Evolutionary conservation across 2,888 invertebrate genomes (phyloP), one percentile per base, ranked within the genome.

Genomic region (Carpatolechia fugitivella): DNA sequence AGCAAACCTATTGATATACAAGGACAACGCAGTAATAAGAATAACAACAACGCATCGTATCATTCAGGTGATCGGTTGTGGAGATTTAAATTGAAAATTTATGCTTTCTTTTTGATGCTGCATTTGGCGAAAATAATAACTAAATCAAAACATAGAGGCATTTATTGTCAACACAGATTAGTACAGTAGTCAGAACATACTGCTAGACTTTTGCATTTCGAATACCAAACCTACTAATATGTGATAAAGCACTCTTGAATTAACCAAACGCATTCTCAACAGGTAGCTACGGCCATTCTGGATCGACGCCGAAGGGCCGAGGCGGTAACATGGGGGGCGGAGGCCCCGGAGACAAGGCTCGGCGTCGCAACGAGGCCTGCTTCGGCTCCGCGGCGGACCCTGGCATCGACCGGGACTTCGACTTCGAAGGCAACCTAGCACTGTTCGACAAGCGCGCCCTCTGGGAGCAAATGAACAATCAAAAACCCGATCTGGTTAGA

Each of bases 371-470:
- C 80, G 95, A 95, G 76, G 94, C 94, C 55, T 95, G 95, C 76
- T 96, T 96, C 85, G 96, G 95, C 29, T 93, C 94, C 40, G 86
- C 93, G 8, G 94, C 94, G 63, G 92, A 93, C 54, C 91, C 91
- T 52, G 84, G 92, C 62, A 79, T 93, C 52, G 91, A 86, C 63
- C 92, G 94, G 75, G 98, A 98, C 70, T 98, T 98, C 90, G 98
- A 98, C 91, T 98, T 98, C 91, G 98, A 98, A 78, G 97, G 96
- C 62, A 98, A 98, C 89, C 91, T 98, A 54, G 97, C 97, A 18
- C 89, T 98, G 48, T 98, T 98, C 85, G 95, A 98, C 85, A 98
- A 98, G 85, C 76, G 71, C 56, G 86, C 82, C 62, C 78, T 85
- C 55, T 84, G 85, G 84, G 79, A 82, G 66, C 68, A 77, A 72